These are phyloP conservation scores for Synanthedon andrenaeformis DNA, from an alignment of 2,888 invertebrate species.

Conservation along the genomic window DNA sequence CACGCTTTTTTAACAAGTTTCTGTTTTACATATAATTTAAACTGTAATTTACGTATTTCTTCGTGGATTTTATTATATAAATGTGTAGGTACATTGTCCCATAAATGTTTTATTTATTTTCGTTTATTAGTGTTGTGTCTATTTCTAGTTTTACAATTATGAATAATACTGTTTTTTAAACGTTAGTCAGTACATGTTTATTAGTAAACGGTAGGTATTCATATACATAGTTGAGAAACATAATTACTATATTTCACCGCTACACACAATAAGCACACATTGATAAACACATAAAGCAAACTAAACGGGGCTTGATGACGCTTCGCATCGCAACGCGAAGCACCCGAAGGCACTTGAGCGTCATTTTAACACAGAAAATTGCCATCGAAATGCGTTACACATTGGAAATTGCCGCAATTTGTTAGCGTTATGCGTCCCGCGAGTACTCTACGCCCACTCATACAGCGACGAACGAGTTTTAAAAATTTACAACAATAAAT, in stretches of 20 bases:
- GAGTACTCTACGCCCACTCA: conserved; percentile 23
- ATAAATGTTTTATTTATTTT: too few relatives aligned
- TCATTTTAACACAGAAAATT: conserved; percentile 29
- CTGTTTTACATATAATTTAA: too few relatives aligned
- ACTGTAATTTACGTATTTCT: too few relatives aligned
- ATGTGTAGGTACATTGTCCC: too few relatives aligned
- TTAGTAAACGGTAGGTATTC: too few relatives aligned
- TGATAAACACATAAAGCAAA: neutral
- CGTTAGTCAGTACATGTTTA: too few relatives aligned
- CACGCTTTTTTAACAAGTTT: too few relatives aligned
- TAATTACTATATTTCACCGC: neutral
- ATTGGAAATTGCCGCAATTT: conserved; percentile 47
- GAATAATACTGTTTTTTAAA: too few relatives aligned
- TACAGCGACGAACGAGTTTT: conserved; percentile 17
- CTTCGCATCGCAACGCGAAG: conserved; percentile 5
- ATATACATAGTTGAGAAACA: too few relatives aligned
- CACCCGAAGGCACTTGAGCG: conserved; percentile 14
- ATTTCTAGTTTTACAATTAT: too few relatives aligned
- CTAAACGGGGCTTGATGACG: conserved; percentile 3
- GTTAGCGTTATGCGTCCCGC: conserved; percentile 39
- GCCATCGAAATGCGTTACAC: conserved; percentile 40
- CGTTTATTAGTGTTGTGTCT: too few relatives aligned
- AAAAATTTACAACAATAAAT: conserved; percentile 22
- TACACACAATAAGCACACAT: neutral
- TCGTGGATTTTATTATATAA: too few relatives aligned